Conservation (phyloP, 2,888 invertebrate species). For the Linnaemya tessellans region DNA sequence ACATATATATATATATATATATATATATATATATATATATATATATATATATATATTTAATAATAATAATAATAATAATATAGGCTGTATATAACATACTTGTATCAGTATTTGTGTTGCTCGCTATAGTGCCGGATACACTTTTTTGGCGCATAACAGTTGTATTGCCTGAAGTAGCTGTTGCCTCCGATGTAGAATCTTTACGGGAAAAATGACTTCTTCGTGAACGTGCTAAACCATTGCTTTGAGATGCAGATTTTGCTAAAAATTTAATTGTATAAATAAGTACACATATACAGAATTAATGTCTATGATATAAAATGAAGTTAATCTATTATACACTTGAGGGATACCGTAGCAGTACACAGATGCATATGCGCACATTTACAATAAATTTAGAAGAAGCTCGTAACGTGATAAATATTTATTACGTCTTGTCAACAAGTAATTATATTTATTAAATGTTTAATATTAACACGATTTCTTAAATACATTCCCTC, state of each 20-base stretch:
- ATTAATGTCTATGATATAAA: not conserved
- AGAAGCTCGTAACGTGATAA: too few species aligned
- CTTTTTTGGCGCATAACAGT: conserved; percentile 73
- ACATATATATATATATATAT: too few species aligned
- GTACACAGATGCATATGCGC: too few species aligned
- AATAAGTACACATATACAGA: not conserved
- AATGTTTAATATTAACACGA: too few species aligned
- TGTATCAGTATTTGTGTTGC: conserved; percentile 71
- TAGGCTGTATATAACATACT: conserved; percentile 73
- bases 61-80: too few species aligned
- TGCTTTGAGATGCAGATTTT: conserved; percentile 75
- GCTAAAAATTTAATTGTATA: conserved; percentile 60
- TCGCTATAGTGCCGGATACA: conserved; percentile 73
- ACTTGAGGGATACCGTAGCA: too few species aligned
- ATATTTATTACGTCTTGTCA: too few species aligned
- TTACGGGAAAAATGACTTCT: conserved; percentile 83
- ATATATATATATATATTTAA: too few species aligned
- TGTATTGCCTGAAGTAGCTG: conserved; percentile 70
- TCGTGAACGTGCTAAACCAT: conserved; percentile 82
- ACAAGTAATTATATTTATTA: too few species aligned
- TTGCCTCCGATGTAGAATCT: conserved; percentile 82
- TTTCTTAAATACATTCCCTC: too few species aligned
- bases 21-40: too few species aligned
- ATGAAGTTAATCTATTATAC: not conserved
- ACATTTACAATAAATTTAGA: too few species aligned